phyloP scores from a whole-genome alignment of 2,113 vertebrate genomes.

The Erythrolamprus reginae region DNA sequence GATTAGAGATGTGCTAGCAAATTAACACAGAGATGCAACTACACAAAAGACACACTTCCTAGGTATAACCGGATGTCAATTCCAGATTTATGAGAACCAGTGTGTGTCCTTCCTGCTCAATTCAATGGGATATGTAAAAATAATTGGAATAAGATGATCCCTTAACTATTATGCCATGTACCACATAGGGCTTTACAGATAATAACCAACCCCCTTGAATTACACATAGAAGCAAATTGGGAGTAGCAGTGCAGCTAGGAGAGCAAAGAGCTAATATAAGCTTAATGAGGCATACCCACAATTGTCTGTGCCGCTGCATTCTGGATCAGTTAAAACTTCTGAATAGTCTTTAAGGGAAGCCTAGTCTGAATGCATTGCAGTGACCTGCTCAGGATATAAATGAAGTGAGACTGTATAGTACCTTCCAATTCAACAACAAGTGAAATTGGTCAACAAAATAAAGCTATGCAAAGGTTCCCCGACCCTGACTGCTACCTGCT shows the following conservation, averaged over 20 bases:
- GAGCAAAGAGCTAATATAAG: too few species aligned
- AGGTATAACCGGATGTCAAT: too few species aligned
- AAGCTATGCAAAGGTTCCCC: neutral
- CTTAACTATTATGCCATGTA: too few species aligned
- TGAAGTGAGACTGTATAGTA: neutral
- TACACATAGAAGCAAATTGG: too few species aligned
- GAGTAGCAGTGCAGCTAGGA: too few species aligned
- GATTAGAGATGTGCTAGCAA: neutral
- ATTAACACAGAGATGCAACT: neutral
- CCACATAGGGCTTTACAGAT: too few species aligned
- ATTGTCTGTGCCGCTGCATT: too few species aligned
- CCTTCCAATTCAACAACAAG: neutral
- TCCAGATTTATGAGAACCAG: neutral
- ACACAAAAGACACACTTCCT: too few species aligned
- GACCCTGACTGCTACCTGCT: neutral
- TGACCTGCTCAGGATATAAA: neutral
- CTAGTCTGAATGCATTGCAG: neutral
- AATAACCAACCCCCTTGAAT: too few species aligned
- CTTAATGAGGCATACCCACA: too few species aligned
- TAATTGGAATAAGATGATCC: neutral
- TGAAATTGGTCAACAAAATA: neutral
- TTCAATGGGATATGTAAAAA: neutral
- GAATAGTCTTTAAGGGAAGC: too few species aligned
- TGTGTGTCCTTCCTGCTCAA: neutral
- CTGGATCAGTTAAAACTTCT: too few species aligned